Evolutionary conservation across 2,113 vertebrate species (phyloP).

Genomic region (Stigmatopora nigra): DNA sequence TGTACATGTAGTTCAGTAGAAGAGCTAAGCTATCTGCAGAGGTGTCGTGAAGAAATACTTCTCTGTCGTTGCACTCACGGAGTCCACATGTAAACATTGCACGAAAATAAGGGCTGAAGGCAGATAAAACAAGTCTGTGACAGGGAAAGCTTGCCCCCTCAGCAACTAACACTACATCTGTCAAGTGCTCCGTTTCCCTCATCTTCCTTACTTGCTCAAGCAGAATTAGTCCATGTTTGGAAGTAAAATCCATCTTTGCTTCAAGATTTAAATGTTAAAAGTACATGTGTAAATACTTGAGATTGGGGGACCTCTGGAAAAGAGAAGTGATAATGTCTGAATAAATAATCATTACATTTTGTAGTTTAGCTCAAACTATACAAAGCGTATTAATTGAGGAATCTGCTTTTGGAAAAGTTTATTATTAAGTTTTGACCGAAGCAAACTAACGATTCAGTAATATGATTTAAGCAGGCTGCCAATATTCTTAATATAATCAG

Average conservation of each 20-base stretch:
- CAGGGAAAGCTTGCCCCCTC: slow-evolving; percentile 87
- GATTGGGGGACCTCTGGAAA: slow-evolving; percentile 28
- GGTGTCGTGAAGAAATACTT: slow-evolving; percentile 78
- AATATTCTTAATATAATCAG: neutral
- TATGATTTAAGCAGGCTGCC: neutral
- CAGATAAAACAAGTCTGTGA: slow-evolving; percentile 85
- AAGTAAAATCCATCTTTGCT: slow-evolving; percentile 72
- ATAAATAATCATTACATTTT: neutral
- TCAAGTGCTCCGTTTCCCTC: slow-evolving; percentile 79
- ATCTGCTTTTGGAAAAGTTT: neutral
- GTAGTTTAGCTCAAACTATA: neutral
- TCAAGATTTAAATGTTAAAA: neutral
- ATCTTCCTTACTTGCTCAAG: slow-evolving; percentile 79
- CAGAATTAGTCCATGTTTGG: slow-evolving; percentile 75
- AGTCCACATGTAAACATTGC: slow-evolving; percentile 96
- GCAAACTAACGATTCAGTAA: neutral
- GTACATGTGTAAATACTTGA: neutral
- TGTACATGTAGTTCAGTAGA: slow-evolving; percentile 86
- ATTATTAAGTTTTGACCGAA: too few relatives aligned
- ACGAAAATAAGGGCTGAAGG: slow-evolving; percentile 91
- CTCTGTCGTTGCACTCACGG: slow-evolving; percentile 76
- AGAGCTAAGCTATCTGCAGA: slow-evolving; percentile 79
- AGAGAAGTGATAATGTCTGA: slow-evolving; percentile 8
- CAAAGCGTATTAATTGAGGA: neutral
- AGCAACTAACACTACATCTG: slow-evolving; percentile 83